Evolutionary conservation across 2,113 vertebrate genomes (phyloP), one percentile per base, ranked within the genome.

Genomic region (Nothocercus julius): DNA sequence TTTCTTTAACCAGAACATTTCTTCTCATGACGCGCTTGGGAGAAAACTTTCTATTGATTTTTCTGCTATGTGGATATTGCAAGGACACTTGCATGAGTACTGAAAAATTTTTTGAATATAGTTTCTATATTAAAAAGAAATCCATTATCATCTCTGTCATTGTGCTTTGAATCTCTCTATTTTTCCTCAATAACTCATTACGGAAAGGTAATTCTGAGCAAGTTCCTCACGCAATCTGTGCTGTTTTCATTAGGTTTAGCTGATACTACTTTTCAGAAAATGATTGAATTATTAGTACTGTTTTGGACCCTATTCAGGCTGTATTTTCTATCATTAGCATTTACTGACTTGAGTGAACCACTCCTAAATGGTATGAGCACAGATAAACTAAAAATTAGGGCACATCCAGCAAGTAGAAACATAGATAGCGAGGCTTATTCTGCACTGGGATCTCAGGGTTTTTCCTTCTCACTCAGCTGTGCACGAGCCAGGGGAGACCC

Each of bases 1-100:
- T 66, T 75, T 92, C 66, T 87, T 94, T 93, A 61, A 85, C 58
- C 54, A 87, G 76, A 93, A 28, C 18, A 36, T 32, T 73, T 73
- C 66, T 83, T 87, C 40, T 64, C 66, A 59, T 22, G 75, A 66
- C 0, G 3, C 0, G 2, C 30, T 89, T 64, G 44, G 82, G 62
- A 92, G 38, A 87, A 89, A 82, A 36, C 36, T 80, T 76, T 30
- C 36, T 44, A 79, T 63, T 22, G 45, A 14, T n/a, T 51, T 51
- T 59, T 45, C 73, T 82, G 63, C 61, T 45, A 12, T 85, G 87
- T 75, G 20, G 19, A 78, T 78, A 89, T 79, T 83, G 16, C 22
- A 74, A 12, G 44, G 34, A 77, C 90, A 72, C 24, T 69, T 64
- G 3, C 9, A 64, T 1, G 6, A 36, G 17, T 79, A 28, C 20